Conservation (phyloP, 2,888 invertebrate species). For the Andricus curvator region DNA sequence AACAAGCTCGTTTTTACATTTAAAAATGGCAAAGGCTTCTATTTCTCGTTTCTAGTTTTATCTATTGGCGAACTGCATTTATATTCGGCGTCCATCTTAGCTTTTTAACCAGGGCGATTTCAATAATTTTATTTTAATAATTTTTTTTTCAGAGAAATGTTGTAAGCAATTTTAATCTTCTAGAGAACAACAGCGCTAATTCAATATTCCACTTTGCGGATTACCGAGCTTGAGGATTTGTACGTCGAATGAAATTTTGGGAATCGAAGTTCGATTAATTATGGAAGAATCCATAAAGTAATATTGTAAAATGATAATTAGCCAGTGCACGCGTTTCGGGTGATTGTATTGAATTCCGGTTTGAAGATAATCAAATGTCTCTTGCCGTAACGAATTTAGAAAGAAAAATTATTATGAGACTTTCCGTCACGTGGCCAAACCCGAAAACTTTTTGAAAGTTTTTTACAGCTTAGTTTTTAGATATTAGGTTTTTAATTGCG, state of each 20-base stretch:
- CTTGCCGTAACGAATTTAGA: constrained; percentile 15
- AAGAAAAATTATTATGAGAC: constrained; percentile 14
- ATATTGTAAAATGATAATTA: neutral
- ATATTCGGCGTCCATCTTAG: constrained; percentile 16
- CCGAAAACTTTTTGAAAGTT: constrained; percentile 1
- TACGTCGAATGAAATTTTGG: constrained; percentile 1
- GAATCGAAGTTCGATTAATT: constrained; percentile 15
- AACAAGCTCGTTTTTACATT: neutral
- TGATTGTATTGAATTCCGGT: constrained; percentile 4
- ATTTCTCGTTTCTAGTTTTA: constrained; percentile 34
- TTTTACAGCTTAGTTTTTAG: constrained; percentile 6
- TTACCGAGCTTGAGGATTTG: constrained; percentile 24
- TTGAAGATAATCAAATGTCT: constrained; percentile 10
- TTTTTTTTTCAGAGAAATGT: constrained; percentile 6
- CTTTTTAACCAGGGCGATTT: constrained; percentile 23
- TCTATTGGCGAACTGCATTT: constrained; percentile 35
- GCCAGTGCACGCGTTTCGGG: constrained; percentile 33
- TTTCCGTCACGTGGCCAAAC: constrained; percentile 8
- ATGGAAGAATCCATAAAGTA: neutral
- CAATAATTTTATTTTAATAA: neutral
- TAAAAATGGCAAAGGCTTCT: neutral
- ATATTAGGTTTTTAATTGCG: neutral
- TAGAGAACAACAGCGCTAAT: neutral
- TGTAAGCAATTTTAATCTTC: constrained; percentile 10
- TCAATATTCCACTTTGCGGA: constrained; percentile 37